Percentiles rank a stretch among this genome's conserved stretches.
Evolutionary conservation across 2,113 vertebrate genomes (phyloP).

Genomic region (Sterrhoptilus dennistouni): DNA sequence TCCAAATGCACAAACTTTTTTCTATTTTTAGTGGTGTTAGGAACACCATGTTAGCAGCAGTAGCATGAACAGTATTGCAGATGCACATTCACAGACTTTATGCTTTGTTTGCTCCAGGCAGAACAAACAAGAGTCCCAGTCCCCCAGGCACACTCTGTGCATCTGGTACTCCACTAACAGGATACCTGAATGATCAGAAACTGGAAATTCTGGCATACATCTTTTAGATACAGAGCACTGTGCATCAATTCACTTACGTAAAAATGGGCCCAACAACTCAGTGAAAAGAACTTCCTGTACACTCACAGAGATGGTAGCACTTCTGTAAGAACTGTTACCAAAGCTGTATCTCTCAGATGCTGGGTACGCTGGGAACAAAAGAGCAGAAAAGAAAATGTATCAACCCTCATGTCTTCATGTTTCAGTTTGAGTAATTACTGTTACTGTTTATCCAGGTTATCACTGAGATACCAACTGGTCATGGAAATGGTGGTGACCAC

Average conservation of each 20-base stretch:
- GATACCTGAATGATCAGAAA: not conserved
- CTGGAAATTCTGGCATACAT: not conserved
- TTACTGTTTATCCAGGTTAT: not conserved
- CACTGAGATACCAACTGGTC: not conserved
- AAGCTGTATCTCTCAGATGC: not conserved
- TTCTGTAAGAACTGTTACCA: not conserved
- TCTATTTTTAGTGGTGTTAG: not conserved
- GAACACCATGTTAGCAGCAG: not conserved
- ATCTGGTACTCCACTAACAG: not conserved
- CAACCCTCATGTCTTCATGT: not conserved
- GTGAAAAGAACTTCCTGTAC: not conserved
- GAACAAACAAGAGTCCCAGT: not conserved
- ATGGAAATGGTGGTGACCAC: not conserved
- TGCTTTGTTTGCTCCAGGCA: not conserved
- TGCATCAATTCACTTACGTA: not conserved
- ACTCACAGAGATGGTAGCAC: not conserved
- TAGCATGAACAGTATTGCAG: not conserved
- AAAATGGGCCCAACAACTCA: not conserved
- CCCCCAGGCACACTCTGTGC: not conserved
- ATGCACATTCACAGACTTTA: not conserved
- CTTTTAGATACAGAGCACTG: not conserved
- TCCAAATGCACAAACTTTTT: not conserved
- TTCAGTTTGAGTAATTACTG: not conserved
- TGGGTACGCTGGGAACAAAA: not conserved
- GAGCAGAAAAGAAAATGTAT: not conserved